Evolutionary conservation across 2,888 invertebrate species (phyloP), one percentile per base, ranked within the genome.

Genomic region (Sesia bembeciformis): DNA sequence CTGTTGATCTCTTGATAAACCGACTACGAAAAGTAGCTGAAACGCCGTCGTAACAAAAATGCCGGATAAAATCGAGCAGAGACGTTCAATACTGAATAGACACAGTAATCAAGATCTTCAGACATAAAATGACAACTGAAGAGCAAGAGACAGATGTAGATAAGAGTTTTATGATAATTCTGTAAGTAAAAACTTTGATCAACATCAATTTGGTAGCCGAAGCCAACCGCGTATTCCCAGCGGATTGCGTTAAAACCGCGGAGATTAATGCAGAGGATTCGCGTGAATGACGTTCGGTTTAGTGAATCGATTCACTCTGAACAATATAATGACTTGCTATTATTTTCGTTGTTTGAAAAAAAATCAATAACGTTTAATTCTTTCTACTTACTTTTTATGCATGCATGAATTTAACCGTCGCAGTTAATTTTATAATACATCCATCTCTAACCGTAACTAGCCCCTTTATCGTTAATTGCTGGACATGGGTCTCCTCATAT

Each of bases 211-310:
- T 46, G 46, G 46, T 46, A 46, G 46, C 23, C 46, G 4, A 46
- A 46, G 23, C 46, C 46, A 46, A 46, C 50, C 40, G 54, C 56
- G 58, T 61, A 53, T 61, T 63, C 61, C 62, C 62, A 62, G 60
- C 63, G 65, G 59, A 63, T 59, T 57, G 59, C 51, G 56, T 54
- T 56, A 53, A 63, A 62, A 63, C 63, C 62, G 53, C 57, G 55
- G 41, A 53, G 63, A 65, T 66, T 65, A 62, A 62, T 59, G 59
- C 52, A 56, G 57, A 50, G 50, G 50, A 39, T 50, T 46, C n/a
- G 46, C 46, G 46, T 46, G 46, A 46, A 8, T 46, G 23, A 46
- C 46, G 23, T 46, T 46, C 23, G 46, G 46, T 46, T 46, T 46
- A 46, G 46, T 8, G 8, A 46, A 46, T 46, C 46, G 46, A 46